Percentiles rank a stretch among this genome's conserved stretches.
Conservation (phyloP, 2,888 invertebrate genomes). For the Holacanthella duospinosa region DNA sequence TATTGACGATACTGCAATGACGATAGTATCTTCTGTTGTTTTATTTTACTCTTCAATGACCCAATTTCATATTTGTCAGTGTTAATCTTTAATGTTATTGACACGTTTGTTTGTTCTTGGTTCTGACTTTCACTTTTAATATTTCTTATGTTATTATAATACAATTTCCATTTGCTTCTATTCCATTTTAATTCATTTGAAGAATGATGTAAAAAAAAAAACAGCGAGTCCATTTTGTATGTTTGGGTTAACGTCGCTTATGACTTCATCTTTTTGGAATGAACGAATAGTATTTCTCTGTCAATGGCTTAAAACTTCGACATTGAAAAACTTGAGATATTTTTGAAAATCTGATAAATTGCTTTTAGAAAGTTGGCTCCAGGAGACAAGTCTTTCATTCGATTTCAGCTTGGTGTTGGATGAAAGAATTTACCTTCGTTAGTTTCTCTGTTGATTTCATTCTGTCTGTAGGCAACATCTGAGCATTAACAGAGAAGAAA, state of each 20-base stretch:
- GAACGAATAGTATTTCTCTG: not conserved
- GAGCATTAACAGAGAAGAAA: conserved; percentile 4
- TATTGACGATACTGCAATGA: too few relatives aligned
- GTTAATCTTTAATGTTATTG: too few relatives aligned
- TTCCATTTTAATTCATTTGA: too few relatives aligned
- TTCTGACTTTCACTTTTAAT: too few relatives aligned
- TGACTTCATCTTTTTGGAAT: conserved; percentile 1
- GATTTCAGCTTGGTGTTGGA: not conserved
- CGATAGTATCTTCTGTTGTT: too few relatives aligned
- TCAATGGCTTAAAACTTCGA: conserved; percentile 12
- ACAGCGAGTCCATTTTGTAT: not conserved
- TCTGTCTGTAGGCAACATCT: not conserved
- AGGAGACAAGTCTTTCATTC: not conserved
- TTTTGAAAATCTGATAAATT: not conserved
- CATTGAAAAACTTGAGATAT: not conserved
- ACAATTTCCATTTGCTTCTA: too few relatives aligned
- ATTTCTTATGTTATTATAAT: too few relatives aligned
- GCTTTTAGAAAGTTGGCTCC: not conserved
- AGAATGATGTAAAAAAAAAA: not conserved
- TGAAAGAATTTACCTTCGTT: not conserved
- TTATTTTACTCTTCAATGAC: too few relatives aligned
- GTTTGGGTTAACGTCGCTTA: not conserved
- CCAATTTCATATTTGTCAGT: too few relatives aligned
- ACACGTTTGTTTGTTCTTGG: too few relatives aligned
- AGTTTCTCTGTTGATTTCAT: not conserved